A percentile compares a stretch with the other conserved stretches of the same genome.
These are phyloP conservation scores for Aratinga solstitialis DNA, from an alignment of 2,797 vertebrate genomes.

Conservation along the genomic window DNA sequence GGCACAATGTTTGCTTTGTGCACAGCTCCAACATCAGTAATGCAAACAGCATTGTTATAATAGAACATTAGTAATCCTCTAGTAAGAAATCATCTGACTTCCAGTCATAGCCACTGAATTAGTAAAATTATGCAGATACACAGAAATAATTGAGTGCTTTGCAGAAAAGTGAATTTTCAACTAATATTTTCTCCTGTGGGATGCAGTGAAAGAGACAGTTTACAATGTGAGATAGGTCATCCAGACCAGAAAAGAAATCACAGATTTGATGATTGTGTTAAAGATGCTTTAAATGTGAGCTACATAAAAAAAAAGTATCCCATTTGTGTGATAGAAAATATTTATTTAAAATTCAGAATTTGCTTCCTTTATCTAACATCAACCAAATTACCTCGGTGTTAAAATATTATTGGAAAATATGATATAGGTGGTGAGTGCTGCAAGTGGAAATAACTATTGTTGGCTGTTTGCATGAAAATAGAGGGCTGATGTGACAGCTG, in stretches of 20 bases:
- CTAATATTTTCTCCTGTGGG: neutral
- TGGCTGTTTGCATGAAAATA: neutral
- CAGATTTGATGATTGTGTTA: neutral
- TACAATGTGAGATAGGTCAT: neutral
- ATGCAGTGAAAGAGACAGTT: neutral
- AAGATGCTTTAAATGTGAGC: neutral
- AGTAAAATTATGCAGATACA: neutral
- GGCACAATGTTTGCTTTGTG: neutral
- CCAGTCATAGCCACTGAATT: neutral
- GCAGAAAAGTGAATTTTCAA: neutral
- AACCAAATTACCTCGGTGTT: neutral
- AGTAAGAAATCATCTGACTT: neutral
- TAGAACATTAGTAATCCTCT: neutral
- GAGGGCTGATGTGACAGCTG: slow-evolving; percentile 28
- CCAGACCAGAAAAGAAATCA: neutral
- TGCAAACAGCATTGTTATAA: neutral
- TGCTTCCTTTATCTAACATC: neutral
- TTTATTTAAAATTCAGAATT: neutral
- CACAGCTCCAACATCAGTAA: neutral
- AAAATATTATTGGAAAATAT: neutral
- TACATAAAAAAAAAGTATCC: neutral
- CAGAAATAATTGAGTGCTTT: neutral
- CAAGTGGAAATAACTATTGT: slow-evolving; percentile 26
- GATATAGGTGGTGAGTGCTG: neutral
- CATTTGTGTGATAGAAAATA: neutral